Base-by-base conservation (phyloP, 2,113 vertebrate species). In the Meleagris gallopavo region DNA sequence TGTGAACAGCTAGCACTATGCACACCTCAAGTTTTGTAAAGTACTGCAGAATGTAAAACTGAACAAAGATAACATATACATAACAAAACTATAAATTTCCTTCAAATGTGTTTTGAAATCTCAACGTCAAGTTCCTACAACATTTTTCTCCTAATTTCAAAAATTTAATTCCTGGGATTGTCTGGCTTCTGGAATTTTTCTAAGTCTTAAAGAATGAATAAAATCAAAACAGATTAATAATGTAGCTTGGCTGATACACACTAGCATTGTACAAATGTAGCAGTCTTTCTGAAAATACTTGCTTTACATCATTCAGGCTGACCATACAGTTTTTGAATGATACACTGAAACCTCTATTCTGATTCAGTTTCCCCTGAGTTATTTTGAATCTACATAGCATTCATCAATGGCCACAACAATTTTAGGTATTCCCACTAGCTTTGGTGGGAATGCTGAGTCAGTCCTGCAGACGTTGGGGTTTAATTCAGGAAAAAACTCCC, bases 401-500 rank as follows among this genome's bases (percentile, higher is more conserved):
- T 70, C 25, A 80, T 50, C 10, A 0, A 11, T 52, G 32, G 21
- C 21, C 38, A 66, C 20, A 80, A 82, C 70, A 82, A 92, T 73
- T 85, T 73, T 7, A 91, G 45, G 41, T 70, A 80, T 80, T 79
- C 79, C 62, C 15, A 40, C 52, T 38, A 55, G 10, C 22, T 91
- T 66, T 50, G 34, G 24, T 66, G 34, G 41, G 25, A 85, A 62
- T 48, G 36, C 54, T 76, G 67, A 91, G 32, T 76, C 81, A 92
- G 78, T 58, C 41, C 67, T 73, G 29, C 41, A 83, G 55, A 36
- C 17, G 24, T 46, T 2, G 0, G 36, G 22, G 86, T 81, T 86
- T 83, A 93, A 88, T 87, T 92, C 82, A 77, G 43, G 36, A 80
- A 85, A 88, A 88, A 94, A 52, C 18, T 92, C 57, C 24, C 50